Base-by-base conservation (phyloP, 2,113 vertebrate genomes). In the Nibea coibor region DNA sequence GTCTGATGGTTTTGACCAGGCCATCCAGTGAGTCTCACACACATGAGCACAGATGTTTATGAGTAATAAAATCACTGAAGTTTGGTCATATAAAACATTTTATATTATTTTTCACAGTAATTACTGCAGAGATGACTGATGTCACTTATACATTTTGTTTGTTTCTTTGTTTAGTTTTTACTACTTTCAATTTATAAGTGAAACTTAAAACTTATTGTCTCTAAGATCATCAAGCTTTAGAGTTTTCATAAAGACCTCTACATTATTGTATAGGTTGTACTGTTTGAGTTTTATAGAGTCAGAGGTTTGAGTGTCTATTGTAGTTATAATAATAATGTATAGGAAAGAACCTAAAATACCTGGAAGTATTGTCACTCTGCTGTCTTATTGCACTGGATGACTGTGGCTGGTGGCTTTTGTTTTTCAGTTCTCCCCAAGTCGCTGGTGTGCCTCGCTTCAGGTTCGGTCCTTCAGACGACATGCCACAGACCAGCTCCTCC, bases 1-100 rank as follows among this genome's bases (percentile, higher is more conserved):
- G 45, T 96, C 97, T 2, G 98, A 99, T 81, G 96, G 96, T 10
- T 98, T 97, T 91, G 96, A 97, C 90, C 97, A 99, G 93, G 96
- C 97, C 24, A 95, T 98, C 89, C 97, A 99, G 98, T 99, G 93
- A 96, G 98, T 96, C 63, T 24, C 28, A 3, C 63, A 56, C 61
- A 43, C 10, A 20, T 3, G 0, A 15, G 28, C 1, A 39, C 35
- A 39, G 35, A 39, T 2, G 35, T 39, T 39, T 39, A 39, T 39
- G 35, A 39, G 35, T 39, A 39, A 39, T 39, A 39, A 39, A 39
- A 39, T 48, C 58, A 48, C 16, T 35, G 2, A 2, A 16, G 11
- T 16, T 15, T 45, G 39, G 14, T 56, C 22, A 17, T n/a, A 19
- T 11, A 11, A 24, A 17, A 48, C 24, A 67, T 35, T 51, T 51